Evolutionary conservation across 2,113 vertebrate species (phyloP), one percentile per base, ranked within the genome.

Genomic region (Megalops atlanticus): DNA sequence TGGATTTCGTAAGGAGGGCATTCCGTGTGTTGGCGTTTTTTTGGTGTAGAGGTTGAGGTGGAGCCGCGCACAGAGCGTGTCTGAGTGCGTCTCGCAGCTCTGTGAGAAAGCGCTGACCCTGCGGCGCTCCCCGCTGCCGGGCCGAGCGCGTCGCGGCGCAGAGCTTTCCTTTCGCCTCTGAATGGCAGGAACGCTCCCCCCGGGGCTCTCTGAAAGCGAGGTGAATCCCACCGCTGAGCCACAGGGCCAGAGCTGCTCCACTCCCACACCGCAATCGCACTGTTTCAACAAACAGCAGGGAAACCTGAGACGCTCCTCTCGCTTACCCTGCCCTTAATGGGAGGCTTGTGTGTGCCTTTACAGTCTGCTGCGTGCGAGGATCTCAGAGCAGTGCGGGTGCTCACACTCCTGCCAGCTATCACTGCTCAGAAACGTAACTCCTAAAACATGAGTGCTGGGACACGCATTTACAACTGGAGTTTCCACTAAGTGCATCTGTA

Each of bases 31-130:
- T n/a, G 18, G 47, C 12, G 2, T 54, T 54, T 54, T 54, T 24
- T 24, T 24, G 2, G 49, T 21, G 49, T 21, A 0, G 6, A 24
- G 18, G 49, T 21, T 54, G 49, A 54, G 49, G 49, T 54, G 18
- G 49, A 54, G 49, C n/a, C n/a, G n/a, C n/a, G n/a, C n/a, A n/a
- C n/a, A n/a, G 24, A 21, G 49, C 18, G 49, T 54, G 49, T 54
- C 18, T 31, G 1, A 10, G 24, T 27, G n/a, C 8, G 54, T 4
- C 54, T 64, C 18, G n/a, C 52, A 5, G 24, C 21, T 64, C 31
- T n/a, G 31, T 64, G 54, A 64, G 54, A 64, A 64, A 64, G 54
- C 31, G 54, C 54, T 64, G 54, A 64, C 54, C n/a, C 54, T 64
- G 54, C 54, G 6, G 31, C n/a, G 31, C 54, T 64, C 54, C n/a